Evolutionary conservation across 2,888 invertebrate species (phyloP).

Genomic region (Drosophila antonietae): DNA sequence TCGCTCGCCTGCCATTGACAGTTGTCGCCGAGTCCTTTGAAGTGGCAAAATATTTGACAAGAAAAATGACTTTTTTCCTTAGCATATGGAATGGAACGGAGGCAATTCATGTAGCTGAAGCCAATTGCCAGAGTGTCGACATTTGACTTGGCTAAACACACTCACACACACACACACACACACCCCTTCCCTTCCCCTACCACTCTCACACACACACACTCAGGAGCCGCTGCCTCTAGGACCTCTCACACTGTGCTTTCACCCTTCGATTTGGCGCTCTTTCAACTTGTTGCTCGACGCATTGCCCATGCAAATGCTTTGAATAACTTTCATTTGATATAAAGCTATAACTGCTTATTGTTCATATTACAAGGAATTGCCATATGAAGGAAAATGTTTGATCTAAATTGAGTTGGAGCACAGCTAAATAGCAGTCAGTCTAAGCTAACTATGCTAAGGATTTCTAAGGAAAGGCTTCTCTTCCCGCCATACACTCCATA

Average conservation of each 20-base stretch:
- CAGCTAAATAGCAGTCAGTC: too few relatives aligned
- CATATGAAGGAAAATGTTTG: too few relatives aligned
- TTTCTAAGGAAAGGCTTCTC: too few relatives aligned
- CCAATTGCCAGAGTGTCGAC: slow-evolving; percentile 48
- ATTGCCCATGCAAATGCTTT: neutral
- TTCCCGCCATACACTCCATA: too few relatives aligned
- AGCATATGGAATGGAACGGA: neutral
- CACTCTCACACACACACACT: neutral
- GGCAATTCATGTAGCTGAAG: slow-evolving; percentile 8
- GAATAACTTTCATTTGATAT: neutral
- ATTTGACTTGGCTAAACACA: slow-evolving; percentile 44
- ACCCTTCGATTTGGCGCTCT: neutral
- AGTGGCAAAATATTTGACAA: slow-evolving; percentile 78
- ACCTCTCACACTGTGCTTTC: neutral
- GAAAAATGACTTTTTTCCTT: slow-evolving; percentile 65
- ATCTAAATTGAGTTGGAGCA: too few relatives aligned
- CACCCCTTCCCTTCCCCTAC: too few relatives aligned
- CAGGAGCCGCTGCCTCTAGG: too few relatives aligned
- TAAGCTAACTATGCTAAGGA: too few relatives aligned
- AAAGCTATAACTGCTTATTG: too few relatives aligned
- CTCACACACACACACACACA: neutral
- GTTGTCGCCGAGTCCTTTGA: slow-evolving; percentile 67
- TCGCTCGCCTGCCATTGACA: slow-evolving; percentile 52
- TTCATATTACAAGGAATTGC: neutral
- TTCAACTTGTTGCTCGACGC: slow-evolving; percentile 17